phyloP scores from a whole-genome alignment of 2,113 vertebrate genomes.

The Chascanopsetta lugubris region DNA sequence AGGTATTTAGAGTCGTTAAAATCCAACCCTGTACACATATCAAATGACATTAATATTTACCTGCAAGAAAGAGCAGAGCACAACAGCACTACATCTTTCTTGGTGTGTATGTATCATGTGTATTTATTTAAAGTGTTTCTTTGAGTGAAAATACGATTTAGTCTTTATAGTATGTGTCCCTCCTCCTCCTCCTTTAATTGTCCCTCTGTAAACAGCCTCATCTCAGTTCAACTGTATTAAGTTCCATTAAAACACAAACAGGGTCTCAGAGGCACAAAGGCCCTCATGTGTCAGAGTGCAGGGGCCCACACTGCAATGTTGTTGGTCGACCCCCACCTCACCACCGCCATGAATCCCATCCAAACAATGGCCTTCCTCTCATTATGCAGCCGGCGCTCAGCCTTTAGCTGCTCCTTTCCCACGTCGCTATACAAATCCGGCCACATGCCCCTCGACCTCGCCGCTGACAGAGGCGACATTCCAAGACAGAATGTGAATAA shows the following conservation, averaged over 20 bases:
- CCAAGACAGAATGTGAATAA: slow-evolving; percentile 46
- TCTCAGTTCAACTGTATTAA: slow-evolving; percentile 2
- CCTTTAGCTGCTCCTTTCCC: slow-evolving; percentile 73
- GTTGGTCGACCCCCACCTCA: slow-evolving; percentile 38
- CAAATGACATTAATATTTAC: no score
- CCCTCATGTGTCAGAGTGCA: slow-evolving; percentile 41
- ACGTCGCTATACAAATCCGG: slow-evolving; percentile 64
- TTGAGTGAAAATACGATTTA: neutral
- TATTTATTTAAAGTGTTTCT: neutral
- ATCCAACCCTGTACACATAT: no score
- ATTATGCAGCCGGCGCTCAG: slow-evolving; percentile 70
- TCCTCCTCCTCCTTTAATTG: slow-evolving; percentile 23
- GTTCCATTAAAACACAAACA: slow-evolving; percentile 28
- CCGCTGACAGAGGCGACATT: slow-evolving; percentile 38
- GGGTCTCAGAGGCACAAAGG: slow-evolving; percentile 37
- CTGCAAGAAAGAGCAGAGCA: neutral
- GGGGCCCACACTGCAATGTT: slow-evolving; percentile 29
- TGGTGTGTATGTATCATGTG: neutral
- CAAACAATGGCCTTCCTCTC: slow-evolving; percentile 75
- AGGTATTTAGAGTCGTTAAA: no score
- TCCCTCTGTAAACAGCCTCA: slow-evolving; percentile 10
- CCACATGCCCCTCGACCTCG: slow-evolving; percentile 41
- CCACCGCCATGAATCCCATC: slow-evolving; percentile 47
- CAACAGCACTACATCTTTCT: neutral
- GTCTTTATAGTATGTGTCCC: neutral